phyloP scores from a whole-genome alignment of 2,113 vertebrate genomes.

The Campylorhamphus procurvoides region DNA sequence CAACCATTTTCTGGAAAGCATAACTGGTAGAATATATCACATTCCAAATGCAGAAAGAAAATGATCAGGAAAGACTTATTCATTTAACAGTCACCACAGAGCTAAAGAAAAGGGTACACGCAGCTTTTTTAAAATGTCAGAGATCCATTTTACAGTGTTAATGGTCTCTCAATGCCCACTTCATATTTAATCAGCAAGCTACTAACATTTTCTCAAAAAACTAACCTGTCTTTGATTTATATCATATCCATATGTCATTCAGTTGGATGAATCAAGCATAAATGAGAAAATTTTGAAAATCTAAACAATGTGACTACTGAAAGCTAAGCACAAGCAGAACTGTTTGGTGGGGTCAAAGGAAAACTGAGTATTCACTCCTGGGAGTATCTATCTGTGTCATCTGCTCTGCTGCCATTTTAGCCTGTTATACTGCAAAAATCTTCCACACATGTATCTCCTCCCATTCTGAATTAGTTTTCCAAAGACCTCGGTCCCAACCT shows the following conservation, averaged over 20 bases:
- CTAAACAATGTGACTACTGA: background rate
- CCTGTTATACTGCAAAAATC: background rate
- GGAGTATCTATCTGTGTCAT: background rate
- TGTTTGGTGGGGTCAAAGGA: background rate
- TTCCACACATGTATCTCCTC: background rate
- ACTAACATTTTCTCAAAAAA: background rate
- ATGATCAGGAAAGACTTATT: background rate
- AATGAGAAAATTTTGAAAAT: background rate
- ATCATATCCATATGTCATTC: background rate
- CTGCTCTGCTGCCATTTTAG: background rate
- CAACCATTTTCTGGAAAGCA: slow-evolving; percentile 11
- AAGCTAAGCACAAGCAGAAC: background rate
- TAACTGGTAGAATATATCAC: background rate
- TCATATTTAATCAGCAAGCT: slow-evolving; percentile 5
- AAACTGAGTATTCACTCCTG: background rate
- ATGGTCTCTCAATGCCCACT: slow-evolving; percentile 34
- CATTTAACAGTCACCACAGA: slow-evolving; percentile 25
- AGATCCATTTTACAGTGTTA: slow-evolving; percentile 31
- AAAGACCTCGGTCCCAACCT: background rate
- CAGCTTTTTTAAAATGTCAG: slow-evolving; percentile 33
- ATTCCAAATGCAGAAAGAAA: slow-evolving; percentile 10
- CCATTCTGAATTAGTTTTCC: background rate
- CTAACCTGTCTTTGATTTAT: background rate
- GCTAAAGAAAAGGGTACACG: slow-evolving; percentile 13
- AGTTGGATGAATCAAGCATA: background rate